Evolutionary conservation across 2,888 invertebrate genomes (phyloP).

Genomic region (Xestia ashworthii): DNA sequence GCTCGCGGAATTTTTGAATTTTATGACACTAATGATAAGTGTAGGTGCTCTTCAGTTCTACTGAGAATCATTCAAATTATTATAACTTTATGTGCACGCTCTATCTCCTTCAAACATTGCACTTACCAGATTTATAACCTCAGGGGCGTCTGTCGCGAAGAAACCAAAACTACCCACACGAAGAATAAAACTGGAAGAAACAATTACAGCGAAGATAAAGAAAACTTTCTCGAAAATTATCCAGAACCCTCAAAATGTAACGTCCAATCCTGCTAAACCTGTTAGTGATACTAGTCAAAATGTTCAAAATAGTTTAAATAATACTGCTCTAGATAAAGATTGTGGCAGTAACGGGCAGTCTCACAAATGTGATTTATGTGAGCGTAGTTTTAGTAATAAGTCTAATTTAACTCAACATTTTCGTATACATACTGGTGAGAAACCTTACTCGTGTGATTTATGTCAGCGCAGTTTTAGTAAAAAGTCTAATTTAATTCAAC

Average conservation of each 20-base stretch:
- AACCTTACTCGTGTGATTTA: background rate
- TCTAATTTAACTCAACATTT: background rate
- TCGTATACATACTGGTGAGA: background rate
- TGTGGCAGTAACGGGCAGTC: background rate
- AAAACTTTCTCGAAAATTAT: background rate
- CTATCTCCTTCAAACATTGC: background rate
- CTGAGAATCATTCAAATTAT: background rate
- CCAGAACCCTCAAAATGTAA: background rate
- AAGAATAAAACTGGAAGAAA: background rate
- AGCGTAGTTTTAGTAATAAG: background rate
- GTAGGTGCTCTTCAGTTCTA: too few species aligned
- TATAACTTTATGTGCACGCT: background rate
- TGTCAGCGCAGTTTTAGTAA: too few species aligned
- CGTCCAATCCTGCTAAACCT: background rate
- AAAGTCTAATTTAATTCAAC: too few species aligned
- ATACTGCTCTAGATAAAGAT: background rate
- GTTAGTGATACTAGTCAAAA: background rate
- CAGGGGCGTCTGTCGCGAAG: background rate
- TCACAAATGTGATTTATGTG: background rate
- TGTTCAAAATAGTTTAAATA: background rate
- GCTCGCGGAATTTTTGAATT: too few species aligned
- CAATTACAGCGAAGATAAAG: background rate
- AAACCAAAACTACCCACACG: background rate
- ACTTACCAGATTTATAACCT: background rate
- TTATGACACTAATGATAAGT: too few species aligned